Conservation (phyloP, 35 echinoderm and acorn worm genomes). For the Anneissia japonica region DNA sequence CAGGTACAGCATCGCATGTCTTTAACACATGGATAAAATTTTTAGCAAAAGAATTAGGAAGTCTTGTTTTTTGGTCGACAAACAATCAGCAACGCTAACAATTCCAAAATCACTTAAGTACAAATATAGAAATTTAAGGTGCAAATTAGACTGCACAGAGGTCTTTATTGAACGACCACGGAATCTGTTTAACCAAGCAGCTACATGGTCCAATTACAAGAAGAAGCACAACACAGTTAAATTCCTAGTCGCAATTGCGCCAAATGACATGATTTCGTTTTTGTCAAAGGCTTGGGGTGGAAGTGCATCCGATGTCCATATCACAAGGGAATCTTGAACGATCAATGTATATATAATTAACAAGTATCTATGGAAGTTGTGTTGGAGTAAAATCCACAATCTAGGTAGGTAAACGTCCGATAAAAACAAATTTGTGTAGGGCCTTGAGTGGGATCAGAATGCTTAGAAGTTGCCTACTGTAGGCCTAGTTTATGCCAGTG, state of each 20-base stretch:
- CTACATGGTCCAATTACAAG: constrained; percentile 48
- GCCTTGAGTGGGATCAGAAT: too few species aligned
- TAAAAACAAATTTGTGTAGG: too few species aligned
- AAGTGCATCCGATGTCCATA: constrained; percentile 38
- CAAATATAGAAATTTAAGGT: constrained; percentile 22
- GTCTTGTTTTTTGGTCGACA: constrained; percentile 21
- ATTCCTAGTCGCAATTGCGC: constrained; percentile 25
- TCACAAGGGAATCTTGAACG: constrained; percentile 32
- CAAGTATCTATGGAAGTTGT: too few species aligned
- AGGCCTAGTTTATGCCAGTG: too few species aligned
- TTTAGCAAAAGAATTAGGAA: constrained; percentile 15
- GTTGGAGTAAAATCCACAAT: too few species aligned
- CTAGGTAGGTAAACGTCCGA: too few species aligned
- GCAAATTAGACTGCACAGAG: constrained; percentile 42
- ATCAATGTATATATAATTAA: too few species aligned
- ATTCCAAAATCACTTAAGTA: constrained; percentile 19
- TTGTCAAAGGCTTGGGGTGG: constrained; percentile 53
- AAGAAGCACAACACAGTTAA: constrained; percentile 40
- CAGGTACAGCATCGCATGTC: not conserved
- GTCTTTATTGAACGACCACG: constrained; percentile 35
- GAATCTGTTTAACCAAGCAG: constrained; percentile 25
- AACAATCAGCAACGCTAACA: not conserved
- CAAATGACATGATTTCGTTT: constrained; percentile 47
- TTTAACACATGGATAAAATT: constrained; percentile 57
- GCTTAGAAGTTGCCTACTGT: too few species aligned